These are phyloP conservation scores for Natator depressus DNA, from an alignment of 2,113 vertebrate genomes.

Conservation along the genomic window DNA sequence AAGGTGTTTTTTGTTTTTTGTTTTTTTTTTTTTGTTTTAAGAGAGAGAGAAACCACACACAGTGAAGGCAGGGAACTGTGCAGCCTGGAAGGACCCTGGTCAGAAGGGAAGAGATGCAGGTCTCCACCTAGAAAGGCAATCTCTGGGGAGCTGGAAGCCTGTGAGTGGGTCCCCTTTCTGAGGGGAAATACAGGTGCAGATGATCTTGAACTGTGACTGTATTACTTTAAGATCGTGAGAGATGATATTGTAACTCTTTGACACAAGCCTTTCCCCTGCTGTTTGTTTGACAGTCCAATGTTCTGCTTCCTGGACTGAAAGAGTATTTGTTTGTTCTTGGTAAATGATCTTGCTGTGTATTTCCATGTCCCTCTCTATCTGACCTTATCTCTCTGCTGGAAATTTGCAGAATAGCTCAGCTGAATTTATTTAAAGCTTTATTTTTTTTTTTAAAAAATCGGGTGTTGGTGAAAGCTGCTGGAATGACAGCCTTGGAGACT, in stretches of 20 bases:
- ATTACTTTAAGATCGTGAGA: neutral
- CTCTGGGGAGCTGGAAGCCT: neutral
- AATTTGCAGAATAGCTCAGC: neutral
- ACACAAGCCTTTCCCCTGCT: neutral
- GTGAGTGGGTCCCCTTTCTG: neutral
- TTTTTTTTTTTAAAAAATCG: neutral
- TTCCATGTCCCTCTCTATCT: neutral
- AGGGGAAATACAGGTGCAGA: neutral
- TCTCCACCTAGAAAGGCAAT: neutral
- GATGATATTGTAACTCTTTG: neutral
- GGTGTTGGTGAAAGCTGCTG: neutral
- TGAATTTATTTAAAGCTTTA: neutral
- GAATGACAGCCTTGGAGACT: neutral
- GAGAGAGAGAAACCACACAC: too few species aligned
- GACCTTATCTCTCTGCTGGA: neutral
- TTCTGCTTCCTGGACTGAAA: neutral
- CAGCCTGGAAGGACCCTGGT: neutral
- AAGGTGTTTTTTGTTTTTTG: too few species aligned
- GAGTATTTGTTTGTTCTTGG: neutral
- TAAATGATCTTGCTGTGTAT: neutral
- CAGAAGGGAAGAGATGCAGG: neutral
- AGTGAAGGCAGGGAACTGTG: neutral
- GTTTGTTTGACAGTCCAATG: neutral
- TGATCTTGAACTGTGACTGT: neutral
- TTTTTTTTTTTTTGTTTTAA: too few species aligned